A percentile compares a stretch with the other conserved stretches of the same genome.
Evolutionary conservation across 2,113 vertebrate genomes (phyloP).

Genomic region (Microcebus murinus): DNA sequence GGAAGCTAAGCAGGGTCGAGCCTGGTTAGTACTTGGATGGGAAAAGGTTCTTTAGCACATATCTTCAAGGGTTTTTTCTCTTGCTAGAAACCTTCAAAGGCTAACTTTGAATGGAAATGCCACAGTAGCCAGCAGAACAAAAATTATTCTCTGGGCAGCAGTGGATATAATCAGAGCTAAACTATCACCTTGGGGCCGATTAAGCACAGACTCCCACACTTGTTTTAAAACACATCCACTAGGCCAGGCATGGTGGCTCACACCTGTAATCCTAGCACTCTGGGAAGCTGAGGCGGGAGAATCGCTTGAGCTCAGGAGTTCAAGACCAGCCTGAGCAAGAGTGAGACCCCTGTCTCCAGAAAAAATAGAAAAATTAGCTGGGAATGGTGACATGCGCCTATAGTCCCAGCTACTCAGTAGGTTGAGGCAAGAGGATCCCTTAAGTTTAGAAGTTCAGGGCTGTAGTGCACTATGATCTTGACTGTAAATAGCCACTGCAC

Average conservation of each 20-base stretch:
- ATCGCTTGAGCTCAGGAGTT: background rate
- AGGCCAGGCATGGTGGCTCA: background rate
- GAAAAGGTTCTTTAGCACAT: background rate
- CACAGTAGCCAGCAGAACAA: background rate
- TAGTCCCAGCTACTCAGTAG: background rate
- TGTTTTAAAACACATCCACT: conserved; percentile 41
- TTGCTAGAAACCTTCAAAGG: conserved; percentile 25
- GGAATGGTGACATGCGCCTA: background rate
- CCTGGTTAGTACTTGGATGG: no score
- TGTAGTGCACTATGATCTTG: background rate
- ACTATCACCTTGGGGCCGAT: conserved; percentile 31
- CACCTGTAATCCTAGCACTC: background rate
- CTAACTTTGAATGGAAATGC: background rate
- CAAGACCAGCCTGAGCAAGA: background rate
- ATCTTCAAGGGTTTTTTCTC: background rate
- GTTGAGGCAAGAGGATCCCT: background rate
- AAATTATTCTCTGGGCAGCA: conserved; percentile 44
- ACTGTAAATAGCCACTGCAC: background rate
- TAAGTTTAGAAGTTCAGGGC: background rate
- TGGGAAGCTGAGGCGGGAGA: background rate
- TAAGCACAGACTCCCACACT: background rate
- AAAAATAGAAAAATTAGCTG: background rate
- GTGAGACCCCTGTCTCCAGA: background rate
- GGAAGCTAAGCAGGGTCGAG: no score
- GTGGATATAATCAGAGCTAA: conserved; percentile 26